phyloP scores from a whole-genome alignment of 1,140 invertebrate genomes.

The Spodoptera litura region DNA sequence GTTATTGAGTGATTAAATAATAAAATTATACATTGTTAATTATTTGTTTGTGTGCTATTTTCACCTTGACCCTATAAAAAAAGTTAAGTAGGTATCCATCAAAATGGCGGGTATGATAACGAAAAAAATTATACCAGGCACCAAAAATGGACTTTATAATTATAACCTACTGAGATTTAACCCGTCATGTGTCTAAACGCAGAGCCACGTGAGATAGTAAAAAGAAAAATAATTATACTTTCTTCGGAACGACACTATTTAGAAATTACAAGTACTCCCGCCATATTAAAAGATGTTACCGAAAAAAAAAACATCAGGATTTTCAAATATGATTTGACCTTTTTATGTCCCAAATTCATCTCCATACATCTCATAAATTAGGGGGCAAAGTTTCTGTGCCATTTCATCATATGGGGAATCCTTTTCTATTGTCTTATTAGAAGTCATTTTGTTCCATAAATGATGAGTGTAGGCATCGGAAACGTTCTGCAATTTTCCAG shows the following conservation, averaged over 20 bases:
- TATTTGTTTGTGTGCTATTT: background rate
- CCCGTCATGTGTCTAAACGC: too few species aligned
- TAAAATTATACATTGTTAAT: constrained; percentile 58
- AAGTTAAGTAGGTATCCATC: too few species aligned
- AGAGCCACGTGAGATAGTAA: too few species aligned
- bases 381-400: constrained; percentile 65
- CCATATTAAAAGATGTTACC: background rate
- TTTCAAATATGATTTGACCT: background rate
- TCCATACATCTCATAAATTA: constrained; percentile 74
- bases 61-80: background rate
- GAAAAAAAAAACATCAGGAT: background rate
- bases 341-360: constrained; percentile 51
- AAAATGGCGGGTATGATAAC: too few species aligned
- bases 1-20: constrained; percentile 53
- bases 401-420: constrained; percentile 46
- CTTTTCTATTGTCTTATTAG: constrained; percentile 26
- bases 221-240: too few species aligned
- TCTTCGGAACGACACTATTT: too few species aligned
- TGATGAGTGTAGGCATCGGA: constrained; percentile 40
- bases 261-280: too few species aligned
- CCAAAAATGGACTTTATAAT: too few species aligned
- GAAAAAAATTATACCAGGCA: too few species aligned
- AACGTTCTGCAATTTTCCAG: constrained; percentile 52
- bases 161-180: too few species aligned
- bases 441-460: constrained; percentile 53